Evolutionary conservation across 2,797 vertebrate species (phyloP).

Genomic region (Oreochromis grahami): DNA sequence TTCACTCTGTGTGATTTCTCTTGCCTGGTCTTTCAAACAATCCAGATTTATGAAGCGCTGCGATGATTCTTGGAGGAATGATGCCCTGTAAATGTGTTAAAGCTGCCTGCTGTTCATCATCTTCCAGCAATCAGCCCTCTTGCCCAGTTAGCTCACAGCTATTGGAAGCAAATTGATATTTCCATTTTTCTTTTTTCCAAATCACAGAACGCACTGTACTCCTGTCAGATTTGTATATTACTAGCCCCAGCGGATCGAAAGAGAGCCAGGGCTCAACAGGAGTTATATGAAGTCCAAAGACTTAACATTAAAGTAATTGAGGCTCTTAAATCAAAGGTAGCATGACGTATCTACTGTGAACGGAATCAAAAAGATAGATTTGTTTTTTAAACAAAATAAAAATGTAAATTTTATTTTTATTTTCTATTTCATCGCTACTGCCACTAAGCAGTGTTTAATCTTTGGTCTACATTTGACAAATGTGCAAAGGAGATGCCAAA

Average conservation of each 20-base stretch:
- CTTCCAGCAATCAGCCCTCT: background rate
- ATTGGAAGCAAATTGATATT: background rate
- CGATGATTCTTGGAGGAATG: background rate
- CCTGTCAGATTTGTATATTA: background rate
- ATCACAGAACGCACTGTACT: background rate
- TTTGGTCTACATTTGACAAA: background rate
- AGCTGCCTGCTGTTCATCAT: constrained; percentile 1
- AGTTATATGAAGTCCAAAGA: background rate
- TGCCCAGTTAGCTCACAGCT: background rate
- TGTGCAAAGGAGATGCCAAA: background rate
- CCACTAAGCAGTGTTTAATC: background rate
- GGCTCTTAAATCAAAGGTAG: background rate
- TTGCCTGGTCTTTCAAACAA: background rate
- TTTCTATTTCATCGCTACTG: background rate
- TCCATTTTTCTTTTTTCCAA: background rate
- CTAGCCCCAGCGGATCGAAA: background rate
- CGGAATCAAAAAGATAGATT: background rate
- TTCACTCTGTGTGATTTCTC: background rate
- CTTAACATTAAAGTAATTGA: background rate
- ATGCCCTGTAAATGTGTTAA: constrained; percentile 14
- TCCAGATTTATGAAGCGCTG: constrained; percentile 4
- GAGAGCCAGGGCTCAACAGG: background rate
- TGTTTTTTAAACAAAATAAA: background rate
- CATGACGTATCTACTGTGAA: background rate
- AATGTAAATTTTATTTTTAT: background rate